A percentile compares a stretch with the other conserved stretches of the same genome.
phyloP scores from a whole-genome alignment of 2,113 vertebrate genomes.

The Numenius arquata region DNA sequence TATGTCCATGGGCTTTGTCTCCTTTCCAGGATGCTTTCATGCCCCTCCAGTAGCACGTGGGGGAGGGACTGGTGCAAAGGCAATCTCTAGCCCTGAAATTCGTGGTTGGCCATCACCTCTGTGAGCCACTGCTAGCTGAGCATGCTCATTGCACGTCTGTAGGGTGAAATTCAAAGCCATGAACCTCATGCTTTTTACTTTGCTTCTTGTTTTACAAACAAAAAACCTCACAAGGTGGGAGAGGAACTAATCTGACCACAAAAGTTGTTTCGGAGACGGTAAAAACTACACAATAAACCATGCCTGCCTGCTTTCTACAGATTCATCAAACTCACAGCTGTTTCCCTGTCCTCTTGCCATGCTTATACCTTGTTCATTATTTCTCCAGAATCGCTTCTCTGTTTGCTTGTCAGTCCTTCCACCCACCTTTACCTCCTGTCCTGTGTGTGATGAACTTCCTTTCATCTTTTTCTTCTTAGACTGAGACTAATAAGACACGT shows the following conservation, averaged over 20 bases:
- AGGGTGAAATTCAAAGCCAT: background rate
- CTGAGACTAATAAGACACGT: background rate
- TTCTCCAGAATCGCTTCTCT: background rate
- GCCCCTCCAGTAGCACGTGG: background rate
- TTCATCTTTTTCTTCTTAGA: background rate
- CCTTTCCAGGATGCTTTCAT: background rate
- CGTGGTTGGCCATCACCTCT: background rate
- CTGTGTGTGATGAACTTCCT: background rate
- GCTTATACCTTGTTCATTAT: background rate
- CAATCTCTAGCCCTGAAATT: background rate
- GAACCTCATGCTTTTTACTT: background rate
- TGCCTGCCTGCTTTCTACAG: background rate
- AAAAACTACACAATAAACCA: background rate
- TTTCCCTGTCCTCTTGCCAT: accelerated
- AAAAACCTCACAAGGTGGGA: background rate
- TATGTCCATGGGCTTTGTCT: background rate
- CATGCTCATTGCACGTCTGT: accelerated
- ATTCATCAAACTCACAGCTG: background rate
- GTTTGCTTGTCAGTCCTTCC: background rate
- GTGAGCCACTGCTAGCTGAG: background rate
- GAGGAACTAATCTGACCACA: background rate
- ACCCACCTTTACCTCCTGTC: background rate
- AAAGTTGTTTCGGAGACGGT: background rate
- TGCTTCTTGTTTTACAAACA: background rate
- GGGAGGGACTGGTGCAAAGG: background rate